These are phyloP conservation scores for Poeciliopsis occidentalis DNA, from an alignment of 2,113 vertebrate genomes.

Conservation along the genomic window DNA sequence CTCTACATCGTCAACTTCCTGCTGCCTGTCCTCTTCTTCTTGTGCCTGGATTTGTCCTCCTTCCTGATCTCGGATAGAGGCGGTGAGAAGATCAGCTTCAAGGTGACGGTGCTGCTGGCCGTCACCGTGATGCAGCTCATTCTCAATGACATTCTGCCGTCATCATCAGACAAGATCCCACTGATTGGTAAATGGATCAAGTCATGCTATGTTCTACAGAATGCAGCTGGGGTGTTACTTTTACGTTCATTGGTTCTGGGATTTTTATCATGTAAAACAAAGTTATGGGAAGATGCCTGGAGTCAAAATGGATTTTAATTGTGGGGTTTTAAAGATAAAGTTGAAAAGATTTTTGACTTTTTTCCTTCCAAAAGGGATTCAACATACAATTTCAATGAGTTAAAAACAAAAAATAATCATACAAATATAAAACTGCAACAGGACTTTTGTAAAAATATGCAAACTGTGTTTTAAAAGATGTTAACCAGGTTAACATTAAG, in stretches of 20 bases:
- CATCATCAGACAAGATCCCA: slow-evolving; percentile 66
- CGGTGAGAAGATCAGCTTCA: slow-evolving; percentile 79
- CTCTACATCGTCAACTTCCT: slow-evolving; percentile 82
- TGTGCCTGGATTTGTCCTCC: slow-evolving; percentile 81
- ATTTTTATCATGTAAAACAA: neutral
- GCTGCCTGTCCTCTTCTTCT: slow-evolving; percentile 77
- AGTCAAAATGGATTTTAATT: too few relatives aligned
- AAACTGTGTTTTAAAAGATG: too few relatives aligned
- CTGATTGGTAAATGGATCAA: slow-evolving; percentile 64
- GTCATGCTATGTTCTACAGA: neutral
- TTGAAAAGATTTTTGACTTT: too few relatives aligned
- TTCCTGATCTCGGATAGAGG: slow-evolving; percentile 77
- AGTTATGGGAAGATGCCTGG: too few relatives aligned
- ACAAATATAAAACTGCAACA: too few relatives aligned
- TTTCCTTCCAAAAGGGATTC: too few relatives aligned
- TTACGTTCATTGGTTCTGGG: neutral
- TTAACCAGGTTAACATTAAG: too few relatives aligned
- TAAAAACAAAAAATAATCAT: too few relatives aligned
- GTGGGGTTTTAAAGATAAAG: too few relatives aligned
- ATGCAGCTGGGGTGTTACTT: neutral
- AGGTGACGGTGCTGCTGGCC: slow-evolving; percentile 73
- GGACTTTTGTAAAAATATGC: too few relatives aligned
- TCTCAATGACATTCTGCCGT: slow-evolving; percentile 76
- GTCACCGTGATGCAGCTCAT: slow-evolving; percentile 77
- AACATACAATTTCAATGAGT: too few relatives aligned